phyloP scores from a whole-genome alignment of 2,888 invertebrate genomes.

The Coremacera marginata region DNA sequence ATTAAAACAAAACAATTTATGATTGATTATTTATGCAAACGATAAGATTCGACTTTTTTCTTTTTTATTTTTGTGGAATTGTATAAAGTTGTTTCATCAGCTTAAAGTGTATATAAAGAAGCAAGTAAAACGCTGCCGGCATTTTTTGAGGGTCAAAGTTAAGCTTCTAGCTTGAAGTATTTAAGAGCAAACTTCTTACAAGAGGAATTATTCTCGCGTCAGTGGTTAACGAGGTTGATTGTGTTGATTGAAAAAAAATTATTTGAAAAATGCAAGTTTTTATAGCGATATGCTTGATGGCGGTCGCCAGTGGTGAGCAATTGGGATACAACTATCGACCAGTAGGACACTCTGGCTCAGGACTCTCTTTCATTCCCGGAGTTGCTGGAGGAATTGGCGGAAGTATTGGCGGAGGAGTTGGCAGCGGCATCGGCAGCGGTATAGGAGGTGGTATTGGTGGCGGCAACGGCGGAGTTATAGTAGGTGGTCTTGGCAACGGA shows the following conservation, averaged over 20 bases:
- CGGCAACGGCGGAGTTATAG: not conserved
- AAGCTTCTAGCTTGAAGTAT: slow-evolving; percentile 3
- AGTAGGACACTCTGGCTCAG: slow-evolving; percentile 33
- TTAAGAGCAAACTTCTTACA: not conserved
- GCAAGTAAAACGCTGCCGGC: not conserved
- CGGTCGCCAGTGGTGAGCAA: slow-evolving; percentile 7
- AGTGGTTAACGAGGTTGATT: not conserved
- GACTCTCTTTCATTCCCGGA: slow-evolving; percentile 21
- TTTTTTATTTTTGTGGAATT: too few relatives aligned
- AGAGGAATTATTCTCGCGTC: slow-evolving; percentile 10
- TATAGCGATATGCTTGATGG: slow-evolving; percentile 7
- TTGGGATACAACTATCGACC: slow-evolving; percentile 42
- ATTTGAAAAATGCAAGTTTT: slow-evolving; percentile 15
- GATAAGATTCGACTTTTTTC: too few relatives aligned
- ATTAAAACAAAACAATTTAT: too few relatives aligned
- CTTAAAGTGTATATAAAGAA: not conserved
- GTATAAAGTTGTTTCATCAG: not conserved
- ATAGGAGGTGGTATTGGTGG: not conserved
- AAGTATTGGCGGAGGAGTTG: slow-evolving; percentile 21
- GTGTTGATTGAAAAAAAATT: not conserved
- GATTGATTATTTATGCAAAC: too few relatives aligned
- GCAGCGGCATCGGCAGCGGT: slow-evolving; percentile 16
- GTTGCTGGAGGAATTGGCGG: slow-evolving; percentile 16
- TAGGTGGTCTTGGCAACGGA: too few relatives aligned
- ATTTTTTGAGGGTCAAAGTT: not conserved